Evolutionary conservation across 2,113 vertebrate species (phyloP), one percentile per base, ranked within the genome.

Genomic region (Salminus brasiliensis): DNA sequence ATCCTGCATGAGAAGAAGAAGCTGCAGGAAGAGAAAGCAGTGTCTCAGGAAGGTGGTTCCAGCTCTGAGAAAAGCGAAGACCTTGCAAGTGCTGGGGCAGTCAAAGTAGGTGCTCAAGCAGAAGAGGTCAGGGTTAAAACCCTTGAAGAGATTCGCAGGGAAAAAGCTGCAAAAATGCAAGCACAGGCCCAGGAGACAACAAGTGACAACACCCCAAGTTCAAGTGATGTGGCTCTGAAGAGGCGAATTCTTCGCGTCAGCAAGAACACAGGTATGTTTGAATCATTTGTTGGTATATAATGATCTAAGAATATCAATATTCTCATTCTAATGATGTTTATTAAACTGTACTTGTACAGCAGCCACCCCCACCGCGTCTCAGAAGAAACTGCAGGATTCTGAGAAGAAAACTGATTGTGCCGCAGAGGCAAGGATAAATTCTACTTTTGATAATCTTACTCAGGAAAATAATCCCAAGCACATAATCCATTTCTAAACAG

Each of bases 121-220:
- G 45, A 16, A 0, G 92, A 93, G 3, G 90, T 99, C 1, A 74
- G 79, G 6, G 91, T 99, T 1, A 98, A 99, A 90, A 98, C 97
- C 0, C 47, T 98, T 78, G 96, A 98, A 59, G 97, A 99, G 81
- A 98, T 99, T 82, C 96, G 94, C 62, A 92, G 88, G 76, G 97
- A 98, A 86, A 98, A 98, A 79, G 95, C 97, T 0, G 91, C 93
- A 13, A 85, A 94, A 69, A 78, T 90, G 65, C 95, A 94, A 87
- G 87, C 88, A 69, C 85, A 88, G 1, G 30, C 78, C 0, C 29
- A 0, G 34, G 81, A 84, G 3, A 18, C 34, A 7, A 75, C 76
- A 43, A 76, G 63, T 15, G 80, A 84, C 11, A 85, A 81, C 67
- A 74, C 15, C 27, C 27, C 74, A 0, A 43, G 41, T 2, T 4